Evolutionary conservation across 2,797 vertebrate species (phyloP).

Genomic region (Fistularia tabacaria): DNA sequence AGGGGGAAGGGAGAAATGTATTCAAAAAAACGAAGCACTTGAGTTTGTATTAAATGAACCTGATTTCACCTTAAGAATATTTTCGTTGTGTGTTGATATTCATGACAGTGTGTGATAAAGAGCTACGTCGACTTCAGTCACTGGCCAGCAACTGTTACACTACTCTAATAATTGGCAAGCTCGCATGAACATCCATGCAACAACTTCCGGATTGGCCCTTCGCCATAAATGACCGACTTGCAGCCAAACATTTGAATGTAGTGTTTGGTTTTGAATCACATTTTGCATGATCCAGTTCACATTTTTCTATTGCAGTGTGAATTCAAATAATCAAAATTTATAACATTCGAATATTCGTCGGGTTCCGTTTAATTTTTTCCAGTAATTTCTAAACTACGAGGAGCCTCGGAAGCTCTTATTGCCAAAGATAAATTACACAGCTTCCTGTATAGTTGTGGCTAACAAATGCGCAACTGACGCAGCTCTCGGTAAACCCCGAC

Average conservation of each 20-base stretch:
- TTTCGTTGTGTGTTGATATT: constrained; percentile 33
- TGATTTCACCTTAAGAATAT: constrained; percentile 10
- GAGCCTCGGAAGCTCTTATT: background rate
- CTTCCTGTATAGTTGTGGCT: constrained; percentile 21
- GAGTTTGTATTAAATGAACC: background rate
- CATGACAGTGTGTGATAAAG: constrained; percentile 37
- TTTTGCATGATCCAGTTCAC: no score
- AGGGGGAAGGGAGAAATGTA: no score
- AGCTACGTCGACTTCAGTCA: constrained; percentile 44
- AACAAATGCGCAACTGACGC: background rate
- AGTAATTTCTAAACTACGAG: no score
- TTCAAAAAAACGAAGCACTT: background rate
- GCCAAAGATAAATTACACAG: rapidly evolving
- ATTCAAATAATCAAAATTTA: no score
- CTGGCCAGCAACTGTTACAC: constrained; percentile 50
- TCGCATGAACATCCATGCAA: rapidly evolving
- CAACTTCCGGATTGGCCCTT: constrained; percentile 15
- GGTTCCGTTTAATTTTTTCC: no score
- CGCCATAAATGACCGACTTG: constrained; percentile 25
- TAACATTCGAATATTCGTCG: no score
- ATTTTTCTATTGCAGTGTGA: no score
- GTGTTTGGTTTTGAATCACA: no score
- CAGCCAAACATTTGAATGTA: no score
- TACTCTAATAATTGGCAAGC: constrained; percentile 29
- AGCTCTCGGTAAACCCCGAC: constrained; percentile 28